A percentile compares a stretch with the other conserved stretches of the same genome.
Conservation (phyloP, 2,797 vertebrate species). For the Chaetodon trifasciatus region DNA sequence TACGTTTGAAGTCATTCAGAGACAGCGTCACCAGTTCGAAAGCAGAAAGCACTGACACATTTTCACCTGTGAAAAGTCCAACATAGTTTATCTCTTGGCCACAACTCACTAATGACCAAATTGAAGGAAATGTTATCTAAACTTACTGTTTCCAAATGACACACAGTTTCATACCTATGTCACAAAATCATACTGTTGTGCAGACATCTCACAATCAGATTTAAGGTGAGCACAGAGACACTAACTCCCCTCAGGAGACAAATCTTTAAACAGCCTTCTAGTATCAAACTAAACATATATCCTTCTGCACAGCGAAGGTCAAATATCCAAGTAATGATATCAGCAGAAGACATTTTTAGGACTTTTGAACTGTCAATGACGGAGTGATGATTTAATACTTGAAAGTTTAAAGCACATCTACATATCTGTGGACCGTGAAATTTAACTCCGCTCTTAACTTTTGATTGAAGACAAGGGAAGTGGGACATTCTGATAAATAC, state of each 20-base stretch:
- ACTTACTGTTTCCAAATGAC: neutral
- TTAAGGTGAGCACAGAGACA: slow-evolving; percentile 1
- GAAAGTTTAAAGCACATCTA: slow-evolving; percentile 2
- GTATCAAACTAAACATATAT: neutral
- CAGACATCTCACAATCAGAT: neutral
- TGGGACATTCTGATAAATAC: neutral
- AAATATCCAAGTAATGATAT: neutral
- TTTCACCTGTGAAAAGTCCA: neutral
- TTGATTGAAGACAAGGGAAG: neutral
- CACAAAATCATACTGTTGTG: neutral
- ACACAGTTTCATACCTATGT: neutral
- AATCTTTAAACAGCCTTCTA: neutral
- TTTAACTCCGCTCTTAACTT: neutral
- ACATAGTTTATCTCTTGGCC: no score
- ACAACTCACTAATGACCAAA: no score
- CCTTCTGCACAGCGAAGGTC: slow-evolving; percentile 19
- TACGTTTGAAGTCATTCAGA: neutral
- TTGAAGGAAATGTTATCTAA: neutral
- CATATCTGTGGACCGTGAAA: slow-evolving; percentile 12
- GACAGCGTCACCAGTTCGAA: neutral
- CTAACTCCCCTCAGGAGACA: neutral
- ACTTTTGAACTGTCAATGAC: slow-evolving; percentile 4
- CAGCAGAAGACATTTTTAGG: neutral
- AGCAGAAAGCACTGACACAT: neutral
- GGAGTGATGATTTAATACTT: slow-evolving; percentile 7